These are phyloP conservation scores for Nansenia antarctica DNA, from an alignment of 2,113 vertebrate genomes.

Conservation along the genomic window DNA sequence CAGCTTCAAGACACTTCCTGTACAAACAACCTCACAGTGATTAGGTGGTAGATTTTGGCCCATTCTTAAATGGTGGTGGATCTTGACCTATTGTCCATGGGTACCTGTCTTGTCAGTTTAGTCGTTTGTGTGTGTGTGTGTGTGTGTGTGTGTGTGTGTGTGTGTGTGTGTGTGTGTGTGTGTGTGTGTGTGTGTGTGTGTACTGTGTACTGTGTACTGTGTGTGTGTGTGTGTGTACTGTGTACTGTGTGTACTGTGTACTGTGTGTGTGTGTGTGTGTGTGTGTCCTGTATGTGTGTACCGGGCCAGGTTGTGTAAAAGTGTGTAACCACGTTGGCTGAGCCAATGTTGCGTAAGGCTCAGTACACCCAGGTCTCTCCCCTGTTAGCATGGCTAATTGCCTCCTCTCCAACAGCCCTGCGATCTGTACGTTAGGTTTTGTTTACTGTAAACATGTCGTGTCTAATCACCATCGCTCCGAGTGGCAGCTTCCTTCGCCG, in stretches of 20 bases:
- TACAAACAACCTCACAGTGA: too few species aligned
- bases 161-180: background rate
- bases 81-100: too few species aligned
- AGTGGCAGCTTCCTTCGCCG: background rate
- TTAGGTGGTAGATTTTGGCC: too few species aligned
- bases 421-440: conserved; percentile 25
- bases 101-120: background rate
- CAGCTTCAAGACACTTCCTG: too few species aligned
- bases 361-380: conserved; percentile 21
- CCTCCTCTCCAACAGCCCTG: conserved; percentile 24
- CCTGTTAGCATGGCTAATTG: conserved; percentile 41
- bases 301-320: conserved; percentile 9
- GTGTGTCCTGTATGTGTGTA: background rate
- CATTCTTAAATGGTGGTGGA: too few species aligned
- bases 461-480: background rate
- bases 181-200: conserved; percentile 4
- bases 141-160: background rate
- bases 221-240: too few species aligned
- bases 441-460: conserved; percentile 33
- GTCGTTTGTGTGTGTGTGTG: too few species aligned
- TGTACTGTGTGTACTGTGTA: background rate
- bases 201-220: too few species aligned
- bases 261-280: conserved; percentile 1
- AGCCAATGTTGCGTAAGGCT: conserved; percentile 24
- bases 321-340: conserved; percentile 20